A percentile compares a stretch with the other conserved stretches of the same genome.
phyloP scores from a whole-genome alignment of 2,888 invertebrate genomes.

The Seira ritae region DNA sequence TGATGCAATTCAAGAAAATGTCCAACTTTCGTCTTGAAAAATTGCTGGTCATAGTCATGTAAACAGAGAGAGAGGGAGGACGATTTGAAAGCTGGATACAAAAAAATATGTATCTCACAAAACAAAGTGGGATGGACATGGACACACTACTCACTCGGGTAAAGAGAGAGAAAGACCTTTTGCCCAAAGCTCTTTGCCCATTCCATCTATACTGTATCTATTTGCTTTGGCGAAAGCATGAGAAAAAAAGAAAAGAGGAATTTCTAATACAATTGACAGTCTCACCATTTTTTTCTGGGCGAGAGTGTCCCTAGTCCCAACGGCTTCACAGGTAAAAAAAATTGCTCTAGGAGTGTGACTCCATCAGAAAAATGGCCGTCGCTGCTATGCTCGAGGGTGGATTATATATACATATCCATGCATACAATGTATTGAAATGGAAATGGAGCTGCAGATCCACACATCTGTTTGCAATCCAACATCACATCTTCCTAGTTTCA shows the following conservation, averaged over 20 bases:
- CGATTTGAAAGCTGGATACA: not conserved
- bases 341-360: conserved; percentile 4
- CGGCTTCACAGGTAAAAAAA: not conserved
- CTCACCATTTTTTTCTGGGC: not conserved
- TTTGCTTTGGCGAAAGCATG: conserved; percentile 2
- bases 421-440: too few species aligned
- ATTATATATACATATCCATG: too few species aligned
- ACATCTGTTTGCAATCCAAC: conserved; percentile 7
- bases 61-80: conserved; percentile 5
- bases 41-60: conserved; percentile 31
- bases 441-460: not conserved
- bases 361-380: not conserved
- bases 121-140: conserved; percentile 6
- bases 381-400: not conserved
- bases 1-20: conserved; percentile 51
- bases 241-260: not conserved
- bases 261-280: not conserved
- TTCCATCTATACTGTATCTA: conserved; percentile 8
- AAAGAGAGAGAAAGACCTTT: not conserved
- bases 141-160: not conserved
- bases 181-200: not conserved
- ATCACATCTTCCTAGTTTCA: not conserved
- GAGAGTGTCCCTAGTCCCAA: not conserved
- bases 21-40: conserved; percentile 26
- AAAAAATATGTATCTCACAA: not conserved